These are phyloP conservation scores for Ptychadena robeensis DNA, from an alignment of 2,797 vertebrate species.

Conservation along the genomic window DNA sequence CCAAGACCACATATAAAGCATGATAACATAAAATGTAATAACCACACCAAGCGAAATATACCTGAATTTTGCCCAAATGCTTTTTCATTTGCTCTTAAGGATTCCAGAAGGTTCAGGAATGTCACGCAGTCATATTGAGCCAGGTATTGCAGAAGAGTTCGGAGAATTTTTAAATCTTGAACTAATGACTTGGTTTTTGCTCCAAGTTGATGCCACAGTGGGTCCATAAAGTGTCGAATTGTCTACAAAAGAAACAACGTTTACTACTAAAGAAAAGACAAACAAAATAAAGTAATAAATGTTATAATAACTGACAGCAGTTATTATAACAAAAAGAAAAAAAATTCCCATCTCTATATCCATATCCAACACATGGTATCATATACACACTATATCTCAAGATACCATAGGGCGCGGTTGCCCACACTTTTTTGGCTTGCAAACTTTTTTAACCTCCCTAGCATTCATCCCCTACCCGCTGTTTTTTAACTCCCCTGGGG, in stretches of 20 bases:
- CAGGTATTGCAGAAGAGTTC: constrained; percentile 90
- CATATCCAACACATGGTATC: too few relatives aligned
- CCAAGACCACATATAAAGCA: too few relatives aligned
- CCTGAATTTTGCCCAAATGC: constrained; percentile 95
- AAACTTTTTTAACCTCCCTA: too few relatives aligned
- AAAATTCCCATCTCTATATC: too few relatives aligned
- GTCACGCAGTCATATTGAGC: constrained; percentile 97
- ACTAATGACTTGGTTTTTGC: constrained; percentile 92
- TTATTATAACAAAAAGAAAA: not conserved
- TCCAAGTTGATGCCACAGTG: constrained; percentile 95
- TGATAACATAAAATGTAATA: too few relatives aligned
- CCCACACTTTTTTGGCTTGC: too few relatives aligned
- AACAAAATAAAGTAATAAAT: not conserved
- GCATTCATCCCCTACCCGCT: too few relatives aligned
- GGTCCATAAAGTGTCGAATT: constrained; percentile 92
- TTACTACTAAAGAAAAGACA: constrained; percentile 8
- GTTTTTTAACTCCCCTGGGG: too few relatives aligned
- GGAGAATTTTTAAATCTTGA: constrained; percentile 91
- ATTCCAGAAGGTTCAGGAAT: constrained; percentile 95
- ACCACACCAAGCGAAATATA: constrained; percentile 63
- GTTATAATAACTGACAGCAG: too few relatives aligned
- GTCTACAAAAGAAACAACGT: constrained; percentile 75
- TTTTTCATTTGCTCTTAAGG: constrained; percentile 90
- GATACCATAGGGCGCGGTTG: too few relatives aligned
- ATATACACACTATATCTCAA: too few relatives aligned